A percentile compares a stretch with the other conserved stretches of the same genome.
Evolutionary conservation across 2,797 vertebrate genomes (phyloP).

Genomic region (Eremophila alpestris): DNA sequence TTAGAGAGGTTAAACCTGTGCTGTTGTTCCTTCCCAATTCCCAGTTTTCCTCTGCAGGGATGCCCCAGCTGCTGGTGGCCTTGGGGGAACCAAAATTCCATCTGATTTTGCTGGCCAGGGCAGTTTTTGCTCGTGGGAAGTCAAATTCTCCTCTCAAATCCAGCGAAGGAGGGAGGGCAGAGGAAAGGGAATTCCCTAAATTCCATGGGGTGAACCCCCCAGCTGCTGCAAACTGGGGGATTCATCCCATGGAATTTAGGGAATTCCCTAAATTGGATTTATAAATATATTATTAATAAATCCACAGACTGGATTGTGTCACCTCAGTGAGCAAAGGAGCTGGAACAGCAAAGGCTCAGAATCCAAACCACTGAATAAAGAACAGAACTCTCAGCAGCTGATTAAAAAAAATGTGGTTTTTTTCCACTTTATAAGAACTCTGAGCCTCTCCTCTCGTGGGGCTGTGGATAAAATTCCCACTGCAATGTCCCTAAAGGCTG

Average conservation of each 20-base stretch:
- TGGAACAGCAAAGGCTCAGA: background rate
- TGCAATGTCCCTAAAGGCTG: background rate
- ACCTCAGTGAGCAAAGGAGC: background rate
- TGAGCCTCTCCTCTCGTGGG: background rate
- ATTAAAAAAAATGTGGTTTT: background rate
- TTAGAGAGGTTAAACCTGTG: background rate
- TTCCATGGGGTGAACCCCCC: no score
- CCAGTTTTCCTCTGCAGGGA: background rate
- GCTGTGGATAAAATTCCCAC: background rate
- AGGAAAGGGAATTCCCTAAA: background rate
- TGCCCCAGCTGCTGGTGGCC: background rate
- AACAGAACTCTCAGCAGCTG: background rate
- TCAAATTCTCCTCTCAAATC: background rate
- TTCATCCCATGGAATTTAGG: no score
- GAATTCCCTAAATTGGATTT: no score
- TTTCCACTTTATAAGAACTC: background rate
- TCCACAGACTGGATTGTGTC: background rate
- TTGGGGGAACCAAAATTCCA: slow-evolving; percentile 36
- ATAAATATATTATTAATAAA: no score
- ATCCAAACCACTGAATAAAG: background rate
- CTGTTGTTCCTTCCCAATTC: background rate
- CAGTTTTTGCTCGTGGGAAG: background rate
- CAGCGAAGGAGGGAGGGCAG: background rate
- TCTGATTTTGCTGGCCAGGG: background rate
- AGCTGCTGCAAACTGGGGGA: no score